A percentile compares a stretch with the other conserved stretches of the same genome.
phyloP scores from a whole-genome alignment of 2,113 vertebrate genomes.

The Eupsittula cactorum region DNA sequence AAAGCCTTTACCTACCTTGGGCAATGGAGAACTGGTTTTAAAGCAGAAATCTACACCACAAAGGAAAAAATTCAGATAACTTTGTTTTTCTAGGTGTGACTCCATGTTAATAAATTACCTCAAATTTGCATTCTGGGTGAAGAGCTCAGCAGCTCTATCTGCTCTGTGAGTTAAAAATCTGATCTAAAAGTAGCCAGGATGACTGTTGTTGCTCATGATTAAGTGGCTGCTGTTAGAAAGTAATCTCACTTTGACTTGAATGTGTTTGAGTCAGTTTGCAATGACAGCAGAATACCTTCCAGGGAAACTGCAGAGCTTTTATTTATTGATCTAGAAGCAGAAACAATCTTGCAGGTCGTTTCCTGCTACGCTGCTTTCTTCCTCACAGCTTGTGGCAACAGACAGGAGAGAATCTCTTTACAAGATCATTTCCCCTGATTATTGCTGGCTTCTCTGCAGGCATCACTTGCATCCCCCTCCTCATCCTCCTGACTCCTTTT shows the following conservation, averaged over 20 bases:
- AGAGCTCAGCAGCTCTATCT: neutral
- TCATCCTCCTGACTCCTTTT: neutral
- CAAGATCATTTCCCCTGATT: constrained; percentile 11
- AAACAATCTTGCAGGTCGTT: neutral
- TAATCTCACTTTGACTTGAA: constrained; percentile 23
- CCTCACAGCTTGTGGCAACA: neutral
- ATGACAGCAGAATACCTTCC: constrained; percentile 6
- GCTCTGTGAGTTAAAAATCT: neutral
- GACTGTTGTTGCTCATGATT: neutral
- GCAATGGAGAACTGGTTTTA: neutral
- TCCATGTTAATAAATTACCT: neutral
- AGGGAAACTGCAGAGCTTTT: constrained; percentile 16
- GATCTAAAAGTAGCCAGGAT: neutral
- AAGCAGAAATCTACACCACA: neutral
- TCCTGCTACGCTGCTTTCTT: neutral
- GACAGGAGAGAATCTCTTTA: neutral
- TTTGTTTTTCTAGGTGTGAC: neutral
- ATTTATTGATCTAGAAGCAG: constrained; percentile 56
- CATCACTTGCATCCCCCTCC: neutral
- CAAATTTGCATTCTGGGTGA: neutral
- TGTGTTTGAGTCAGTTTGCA: neutral
- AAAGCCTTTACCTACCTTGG: neutral
- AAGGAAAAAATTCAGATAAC: neutral
- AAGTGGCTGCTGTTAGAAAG: constrained; percentile 27
- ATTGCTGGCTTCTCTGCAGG: neutral